These are phyloP conservation scores for Drosophila dunni DNA, from an alignment of 1,140 invertebrate genomes.

Conservation along the genomic window DNA sequence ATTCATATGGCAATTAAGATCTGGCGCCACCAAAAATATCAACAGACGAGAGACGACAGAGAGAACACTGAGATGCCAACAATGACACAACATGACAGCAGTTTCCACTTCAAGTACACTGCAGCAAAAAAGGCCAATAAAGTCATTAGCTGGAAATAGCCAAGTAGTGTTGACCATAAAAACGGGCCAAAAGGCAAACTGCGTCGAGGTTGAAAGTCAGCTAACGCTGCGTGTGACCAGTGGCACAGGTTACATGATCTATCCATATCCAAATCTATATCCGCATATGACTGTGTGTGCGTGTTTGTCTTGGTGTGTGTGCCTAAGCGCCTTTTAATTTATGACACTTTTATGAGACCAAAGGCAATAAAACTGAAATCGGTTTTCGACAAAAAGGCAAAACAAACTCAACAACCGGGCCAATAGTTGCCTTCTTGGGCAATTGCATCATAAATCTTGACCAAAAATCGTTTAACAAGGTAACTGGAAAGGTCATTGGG, in stretches of 20 bases:
- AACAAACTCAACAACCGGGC: conserved; percentile 46
- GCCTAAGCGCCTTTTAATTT: conserved; percentile 75
- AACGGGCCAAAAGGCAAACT: conserved; percentile 48
- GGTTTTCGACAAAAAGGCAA: conserved; percentile 58
- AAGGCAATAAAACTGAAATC: conserved; percentile 69
- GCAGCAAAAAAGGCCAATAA: conserved; percentile 68
- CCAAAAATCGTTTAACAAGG: conserved; percentile 55
- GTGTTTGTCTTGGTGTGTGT: conserved; percentile 5
- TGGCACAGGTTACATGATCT: conserved; percentile 75
- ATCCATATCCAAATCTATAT: conserved; percentile 23
- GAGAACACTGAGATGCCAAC: conserved; percentile 36
- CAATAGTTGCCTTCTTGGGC: conserved; percentile 54
- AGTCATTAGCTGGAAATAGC: conserved; percentile 69
- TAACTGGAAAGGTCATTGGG: conserved; percentile 44
- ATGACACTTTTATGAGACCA: conserved; percentile 81
- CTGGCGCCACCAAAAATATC: conserved; percentile 67
- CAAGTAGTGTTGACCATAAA: conserved; percentile 49
- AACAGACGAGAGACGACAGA: conserved; percentile 48
- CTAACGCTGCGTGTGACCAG: conserved; percentile 75
- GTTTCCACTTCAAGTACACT: conserved; percentile 60
- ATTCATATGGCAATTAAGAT: conserved; percentile 69
- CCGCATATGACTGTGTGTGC: conserved; percentile 17
- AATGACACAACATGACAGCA: conserved; percentile 78
- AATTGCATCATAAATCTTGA: conserved; percentile 77
- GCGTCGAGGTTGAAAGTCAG: conserved; percentile 46